Percentiles rank a stretch among this genome's conserved stretches.
Conservation (phyloP, 2,113 vertebrate species). For the Callorhinus ursinus region DNA sequence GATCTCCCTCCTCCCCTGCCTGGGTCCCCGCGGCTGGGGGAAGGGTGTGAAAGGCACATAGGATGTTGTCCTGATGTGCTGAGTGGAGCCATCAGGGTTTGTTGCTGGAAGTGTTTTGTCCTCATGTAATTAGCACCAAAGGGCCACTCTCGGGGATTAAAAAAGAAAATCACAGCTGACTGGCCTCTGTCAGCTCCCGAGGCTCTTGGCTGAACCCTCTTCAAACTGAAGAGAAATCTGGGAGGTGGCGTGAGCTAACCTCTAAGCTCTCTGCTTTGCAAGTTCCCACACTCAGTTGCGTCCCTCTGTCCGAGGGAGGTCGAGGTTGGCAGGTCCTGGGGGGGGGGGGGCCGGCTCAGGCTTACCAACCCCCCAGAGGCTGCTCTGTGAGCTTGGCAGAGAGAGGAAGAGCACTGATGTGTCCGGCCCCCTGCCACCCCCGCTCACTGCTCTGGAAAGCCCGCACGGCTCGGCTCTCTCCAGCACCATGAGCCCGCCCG, state of each 20-base stretch:
- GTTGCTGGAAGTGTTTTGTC: slow-evolving; percentile 39
- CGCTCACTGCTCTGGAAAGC: not conserved
- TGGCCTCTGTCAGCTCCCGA: not conserved
- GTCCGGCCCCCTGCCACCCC: not conserved
- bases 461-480: rapidly evolving
- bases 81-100: not conserved
- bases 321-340: not conserved
- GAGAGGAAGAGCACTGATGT: not conserved
- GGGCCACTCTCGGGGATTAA: not conserved
- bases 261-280: not conserved
- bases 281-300: not conserved
- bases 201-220: slow-evolving; percentile 19
- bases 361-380: not conserved
- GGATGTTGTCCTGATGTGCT: not conserved
- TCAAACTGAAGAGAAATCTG: not conserved
- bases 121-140: not conserved
- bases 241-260: not conserved
- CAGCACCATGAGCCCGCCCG: not conserved
- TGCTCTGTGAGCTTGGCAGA: not conserved
- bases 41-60: slow-evolving; percentile 59
- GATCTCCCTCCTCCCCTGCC: not conserved
- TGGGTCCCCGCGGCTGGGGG: not conserved
- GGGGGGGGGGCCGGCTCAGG: not conserved
- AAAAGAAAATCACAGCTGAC: not conserved
- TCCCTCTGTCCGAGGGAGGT: not conserved